Base-by-base conservation (phyloP, 1,140 invertebrate species). In the Trichoplusia ni region DNA sequence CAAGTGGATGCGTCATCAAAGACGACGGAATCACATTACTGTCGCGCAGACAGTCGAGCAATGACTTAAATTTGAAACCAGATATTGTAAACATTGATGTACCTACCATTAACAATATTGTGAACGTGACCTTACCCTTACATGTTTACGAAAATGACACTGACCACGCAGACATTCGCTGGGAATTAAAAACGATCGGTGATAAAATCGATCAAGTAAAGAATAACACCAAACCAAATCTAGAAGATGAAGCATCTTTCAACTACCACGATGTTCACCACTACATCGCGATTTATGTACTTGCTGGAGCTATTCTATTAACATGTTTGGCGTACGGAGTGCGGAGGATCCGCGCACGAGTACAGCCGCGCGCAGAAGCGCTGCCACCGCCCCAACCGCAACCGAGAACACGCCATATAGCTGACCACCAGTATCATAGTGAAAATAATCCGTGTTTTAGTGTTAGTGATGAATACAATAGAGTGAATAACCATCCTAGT, bases 181-280 rank as follows among this genome's bases (percentile, higher is more conserved):
- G 35, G 7, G 13, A 13, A 18, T 3, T 38, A 18, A 38, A 38
- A 18, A 1, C 14, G 13, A 1, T 38, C 14, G n/a, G 16, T 38
- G 35, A 38, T 38, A 14, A 38, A 14, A 8, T 38, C 13, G 13
- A 6, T 38, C 13, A 18, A 14, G 16, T 38, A 14, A 38, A 38
- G 21, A 13, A 33, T 33, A 33, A 4, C 31, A 33, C 6, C 7
- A 19, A 47, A 8, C 19, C 21, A 8, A 14, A 44, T 8, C 8
- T 46, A 27, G 14, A 21, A n/a, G 42, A 47, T 18, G 6, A 19
- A 11, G n/a, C n/a, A n/a, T n/a, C n/a, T n/a, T 21, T 60, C 4
- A 35, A 40, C 5, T 35, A 60, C 33, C 56, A 46, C 18, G 56
- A 60, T n/a, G 42, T 59, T 11, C 56, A 59, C 23, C 40, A 59